Evolutionary conservation across 2,113 vertebrate genomes (phyloP).

Genomic region (Oceanites oceanicus): DNA sequence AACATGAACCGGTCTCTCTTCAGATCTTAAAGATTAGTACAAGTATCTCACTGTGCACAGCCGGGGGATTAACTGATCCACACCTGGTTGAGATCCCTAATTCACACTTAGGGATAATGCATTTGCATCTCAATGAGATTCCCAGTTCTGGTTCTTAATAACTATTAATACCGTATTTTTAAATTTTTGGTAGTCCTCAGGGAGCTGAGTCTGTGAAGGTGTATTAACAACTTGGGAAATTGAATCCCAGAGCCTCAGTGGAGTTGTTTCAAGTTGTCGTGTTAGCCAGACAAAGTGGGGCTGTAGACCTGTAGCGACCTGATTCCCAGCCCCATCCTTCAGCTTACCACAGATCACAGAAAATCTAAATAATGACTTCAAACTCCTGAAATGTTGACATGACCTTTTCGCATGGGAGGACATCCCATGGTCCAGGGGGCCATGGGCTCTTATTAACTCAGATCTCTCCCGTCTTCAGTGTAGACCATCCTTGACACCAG

Average conservation of each 20-base stretch:
- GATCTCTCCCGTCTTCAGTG: not conserved
- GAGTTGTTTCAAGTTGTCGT: not conserved
- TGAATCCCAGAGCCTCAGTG: not conserved
- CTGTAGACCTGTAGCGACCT: not conserved
- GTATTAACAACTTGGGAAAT: not conserved
- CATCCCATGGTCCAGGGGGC: not conserved
- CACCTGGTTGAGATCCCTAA: not conserved
- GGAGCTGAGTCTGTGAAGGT: not conserved
- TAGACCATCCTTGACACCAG: not conserved
- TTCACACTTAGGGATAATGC: not conserved
- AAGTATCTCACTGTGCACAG: not conserved
- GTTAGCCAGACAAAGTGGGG: not conserved
- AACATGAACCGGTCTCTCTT: not conserved
- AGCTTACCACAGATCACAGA: not conserved
- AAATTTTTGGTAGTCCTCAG: not conserved
- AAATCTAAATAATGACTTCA: not conserved
- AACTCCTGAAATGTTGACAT: not conserved
- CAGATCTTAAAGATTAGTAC: not conserved
- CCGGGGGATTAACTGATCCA: not conserved
- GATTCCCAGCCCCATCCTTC: not conserved
- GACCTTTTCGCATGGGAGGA: accelerated
- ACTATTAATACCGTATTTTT: not conserved
- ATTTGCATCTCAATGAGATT: not conserved
- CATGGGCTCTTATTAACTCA: not conserved
- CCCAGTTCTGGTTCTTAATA: not conserved